Base-by-base conservation (phyloP, 2,888 invertebrate species). In the Pristionchus arcanus region DNA sequence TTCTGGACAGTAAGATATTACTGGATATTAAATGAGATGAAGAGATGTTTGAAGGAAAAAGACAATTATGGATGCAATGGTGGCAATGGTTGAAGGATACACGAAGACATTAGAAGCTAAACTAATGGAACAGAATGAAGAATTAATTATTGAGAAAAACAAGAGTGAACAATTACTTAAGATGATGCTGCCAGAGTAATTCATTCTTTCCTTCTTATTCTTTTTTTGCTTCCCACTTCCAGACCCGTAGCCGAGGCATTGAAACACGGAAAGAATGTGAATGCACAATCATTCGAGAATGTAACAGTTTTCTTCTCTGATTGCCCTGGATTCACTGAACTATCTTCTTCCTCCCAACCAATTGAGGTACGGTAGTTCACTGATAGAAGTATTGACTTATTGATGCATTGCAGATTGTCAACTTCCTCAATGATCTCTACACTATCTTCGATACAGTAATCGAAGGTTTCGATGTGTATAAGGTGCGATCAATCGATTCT, bases 21-120 rank as follows among this genome's bases (percentile, higher is more conserved):
- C 28, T 28, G 9, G 74, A 63, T 37, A 74, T 59, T n/a, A 5
- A 42, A 19, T 74, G 19, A 25, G 74, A 34, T 13, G 9, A 37
- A 77, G 15, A 34, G 25, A 25, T 34, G 31, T 37, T 71, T 77
- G n/a, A 28, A 92, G 92, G 87, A 92, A 92, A 88, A 91, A 91
- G 42, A 98, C 98, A 95, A 98, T 98, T 94, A 97, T 98, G 94
- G 98, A 98, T 96, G 98, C 98, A 95, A 98, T 98, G 98, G 97
- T 98, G 96, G 97, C 97, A 0, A 98, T 98, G 97, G 98, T 98
- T 98, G 98, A 98, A 95, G 98, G 98, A 95, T 98, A 98, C 95
- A 98, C 98, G 25, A 98, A 97, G 94, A 98, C 98, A 96, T 96
- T 98, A 94, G 98, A 98, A 95, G 97, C 97, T 0, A 96, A 98